A percentile compares a stretch with the other conserved stretches of the same genome.
phyloP scores from a whole-genome alignment of 2,888 invertebrate genomes.

The Zootermopsis nevadensis region DNA sequence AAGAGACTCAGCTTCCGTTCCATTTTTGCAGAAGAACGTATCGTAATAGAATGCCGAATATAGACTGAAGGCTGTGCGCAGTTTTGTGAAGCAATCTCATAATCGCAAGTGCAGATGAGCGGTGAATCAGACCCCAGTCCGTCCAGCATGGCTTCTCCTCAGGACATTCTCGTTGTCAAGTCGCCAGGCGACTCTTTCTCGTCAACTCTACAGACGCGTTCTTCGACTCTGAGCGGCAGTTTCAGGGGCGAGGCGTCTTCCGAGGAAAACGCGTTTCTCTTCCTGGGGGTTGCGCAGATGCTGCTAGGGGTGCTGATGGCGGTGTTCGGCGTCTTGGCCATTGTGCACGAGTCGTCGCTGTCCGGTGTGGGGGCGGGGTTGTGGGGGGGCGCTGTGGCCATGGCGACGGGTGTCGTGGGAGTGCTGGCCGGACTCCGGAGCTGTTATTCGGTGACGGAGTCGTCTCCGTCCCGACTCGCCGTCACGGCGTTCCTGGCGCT shows the following conservation, averaged over 20 bases:
- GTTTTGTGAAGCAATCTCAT: too few species aligned
- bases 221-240: background rate
- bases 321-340: slow-evolving; percentile 57
- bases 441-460: slow-evolving; percentile 51
- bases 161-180: slow-evolving; percentile 52
- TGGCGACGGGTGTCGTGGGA: slow-evolving; percentile 56
- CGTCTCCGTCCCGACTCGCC: slow-evolving; percentile 52
- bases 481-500: slow-evolving; percentile 58
- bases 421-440: slow-evolving; percentile 56
- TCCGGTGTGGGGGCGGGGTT: slow-evolving; percentile 57
- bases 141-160: too few species aligned
- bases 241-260: background rate
- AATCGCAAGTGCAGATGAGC: background rate
- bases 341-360: slow-evolving; percentile 57
- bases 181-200: slow-evolving; percentile 50
- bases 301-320: slow-evolving; percentile 57
- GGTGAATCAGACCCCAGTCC: background rate
- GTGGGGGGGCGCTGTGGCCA: slow-evolving; percentile 58
- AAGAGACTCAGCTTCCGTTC: too few species aligned
- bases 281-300: slow-evolving; percentile 55
- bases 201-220: slow-evolving; percentile 41
- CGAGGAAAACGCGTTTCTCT: slow-evolving; percentile 49
- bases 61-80: too few species aligned
- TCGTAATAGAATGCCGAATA: too few species aligned
- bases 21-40: too few species aligned